Evolutionary conservation across 2,888 invertebrate species (phyloP).

Genomic region (Sphinx pinastri): DNA sequence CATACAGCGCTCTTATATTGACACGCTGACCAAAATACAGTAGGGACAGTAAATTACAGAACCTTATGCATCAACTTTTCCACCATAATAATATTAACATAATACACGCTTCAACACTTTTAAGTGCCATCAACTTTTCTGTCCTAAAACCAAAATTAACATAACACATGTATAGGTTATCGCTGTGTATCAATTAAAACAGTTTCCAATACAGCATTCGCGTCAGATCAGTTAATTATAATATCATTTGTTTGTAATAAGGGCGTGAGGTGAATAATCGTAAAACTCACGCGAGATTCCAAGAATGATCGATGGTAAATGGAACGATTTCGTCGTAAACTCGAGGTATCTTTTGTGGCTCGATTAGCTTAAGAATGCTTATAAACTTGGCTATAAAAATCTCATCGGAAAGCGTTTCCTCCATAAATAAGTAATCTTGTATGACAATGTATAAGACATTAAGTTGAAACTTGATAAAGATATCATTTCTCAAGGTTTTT

Average conservation of each 20-base stretch:
- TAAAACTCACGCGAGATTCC: conserved; percentile 14
- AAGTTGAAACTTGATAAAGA: too few relatives aligned
- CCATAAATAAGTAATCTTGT: neutral
- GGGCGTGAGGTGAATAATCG: neutral
- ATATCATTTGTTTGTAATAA: conserved; percentile 21
- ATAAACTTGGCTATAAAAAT: conserved; percentile 11
- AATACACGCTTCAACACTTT: neutral
- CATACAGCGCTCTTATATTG: too few relatives aligned
- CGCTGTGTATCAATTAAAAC: conserved; percentile 36
- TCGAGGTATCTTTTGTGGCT: neutral
- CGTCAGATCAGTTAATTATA: conserved; percentile 26
- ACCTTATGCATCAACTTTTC: too few relatives aligned
- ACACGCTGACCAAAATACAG: too few relatives aligned
- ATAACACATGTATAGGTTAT: conserved; percentile 29
- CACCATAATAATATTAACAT: too few relatives aligned
- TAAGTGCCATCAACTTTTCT: neutral
- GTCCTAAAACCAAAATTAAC: conserved; percentile 22
- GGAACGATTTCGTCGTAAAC: conserved; percentile 18
- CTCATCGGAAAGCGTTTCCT: conserved; percentile 2
- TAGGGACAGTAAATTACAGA: too few relatives aligned
- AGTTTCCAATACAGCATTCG: neutral
- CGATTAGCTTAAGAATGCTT: conserved; percentile 20
- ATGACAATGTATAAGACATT: conserved; percentile 1
- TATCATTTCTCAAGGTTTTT: too few relatives aligned
- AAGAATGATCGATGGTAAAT: conserved; percentile 14